A percentile compares a stretch with the other conserved stretches of the same genome.
These are phyloP conservation scores for Rhinichthys osculus DNA, from an alignment of 2,797 vertebrate genomes.

Conservation along the genomic window DNA sequence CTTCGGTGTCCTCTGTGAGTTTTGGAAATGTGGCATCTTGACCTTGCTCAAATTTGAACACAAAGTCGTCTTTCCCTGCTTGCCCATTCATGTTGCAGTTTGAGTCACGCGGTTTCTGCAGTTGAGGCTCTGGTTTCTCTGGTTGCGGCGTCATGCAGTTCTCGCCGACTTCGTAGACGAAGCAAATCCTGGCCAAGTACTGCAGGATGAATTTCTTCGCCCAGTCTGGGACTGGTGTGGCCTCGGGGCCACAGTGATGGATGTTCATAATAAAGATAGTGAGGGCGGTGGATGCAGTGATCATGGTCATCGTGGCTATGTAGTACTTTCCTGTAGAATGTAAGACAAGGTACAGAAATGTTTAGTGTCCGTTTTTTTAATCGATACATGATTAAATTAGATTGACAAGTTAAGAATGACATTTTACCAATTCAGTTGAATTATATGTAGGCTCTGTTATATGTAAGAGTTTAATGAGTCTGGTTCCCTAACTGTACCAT, in stretches of 20 bases:
- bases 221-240: constrained; percentile 88
- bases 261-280: constrained; percentile 95
- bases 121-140: constrained; percentile 57
- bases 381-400: not conserved
- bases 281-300: constrained; percentile 89
- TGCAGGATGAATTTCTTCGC: constrained; percentile 85
- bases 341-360: not conserved
- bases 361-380: not conserved
- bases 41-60: constrained; percentile 61
- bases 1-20: constrained; percentile 65
- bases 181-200: constrained; percentile 87
- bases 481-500: too few species aligned
- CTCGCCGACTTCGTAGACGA: constrained; percentile 87
- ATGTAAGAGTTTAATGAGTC: too few species aligned
- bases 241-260: constrained; percentile 90
- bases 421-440: not conserved
- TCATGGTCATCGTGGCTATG: constrained; percentile 96
- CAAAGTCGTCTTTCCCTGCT: constrained; percentile 64
- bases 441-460: too few species aligned
- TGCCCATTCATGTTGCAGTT: constrained; percentile 67
- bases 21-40: constrained; percentile 55
- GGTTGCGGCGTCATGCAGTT: constrained; percentile 78
- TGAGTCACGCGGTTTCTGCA: constrained; percentile 58
- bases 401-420: not conserved
- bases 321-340: constrained; percentile 89